Percentiles rank a stretch among this genome's conserved stretches.
Evolutionary conservation across 1,140 invertebrate species (phyloP).

Genomic region (Lasaia peninsularis): DNA sequence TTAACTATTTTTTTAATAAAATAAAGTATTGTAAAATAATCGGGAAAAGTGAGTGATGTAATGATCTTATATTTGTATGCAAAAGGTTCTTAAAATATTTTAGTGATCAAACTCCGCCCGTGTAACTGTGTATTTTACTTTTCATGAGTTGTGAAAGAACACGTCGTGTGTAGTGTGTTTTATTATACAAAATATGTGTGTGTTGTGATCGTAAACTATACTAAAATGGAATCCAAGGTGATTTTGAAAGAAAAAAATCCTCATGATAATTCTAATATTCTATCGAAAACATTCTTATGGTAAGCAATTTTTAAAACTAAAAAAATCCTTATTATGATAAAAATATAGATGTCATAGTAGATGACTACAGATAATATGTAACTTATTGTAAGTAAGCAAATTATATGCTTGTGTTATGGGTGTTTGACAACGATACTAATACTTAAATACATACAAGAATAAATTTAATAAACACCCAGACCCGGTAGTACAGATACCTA

Average conservation of each 20-base stretch:
- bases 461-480: no score
- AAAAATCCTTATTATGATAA: background rate
- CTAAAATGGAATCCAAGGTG: slow-evolving; percentile 64
- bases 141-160: background rate
- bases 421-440: no score
- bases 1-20: background rate
- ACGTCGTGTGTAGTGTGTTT: background rate
- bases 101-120: background rate
- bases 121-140: background rate
- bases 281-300: slow-evolving; percentile 63
- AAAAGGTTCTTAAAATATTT: background rate
- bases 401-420: no score
- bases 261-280: slow-evolving; percentile 52
- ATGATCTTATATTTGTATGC: background rate
- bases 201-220: background rate
- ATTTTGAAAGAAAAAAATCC: slow-evolving; percentile 62
- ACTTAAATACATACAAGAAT: no score
- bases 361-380: no score
- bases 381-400: no score
- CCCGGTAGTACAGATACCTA: no score
- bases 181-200: background rate
- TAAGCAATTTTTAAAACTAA: slow-evolving; percentile 38
- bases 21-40: background rate
- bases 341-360: background rate
- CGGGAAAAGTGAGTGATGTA: background rate